These are phyloP conservation scores for Drosophila nigromelanica DNA, from an alignment of 1,140 invertebrate genomes.

Conservation along the genomic window DNA sequence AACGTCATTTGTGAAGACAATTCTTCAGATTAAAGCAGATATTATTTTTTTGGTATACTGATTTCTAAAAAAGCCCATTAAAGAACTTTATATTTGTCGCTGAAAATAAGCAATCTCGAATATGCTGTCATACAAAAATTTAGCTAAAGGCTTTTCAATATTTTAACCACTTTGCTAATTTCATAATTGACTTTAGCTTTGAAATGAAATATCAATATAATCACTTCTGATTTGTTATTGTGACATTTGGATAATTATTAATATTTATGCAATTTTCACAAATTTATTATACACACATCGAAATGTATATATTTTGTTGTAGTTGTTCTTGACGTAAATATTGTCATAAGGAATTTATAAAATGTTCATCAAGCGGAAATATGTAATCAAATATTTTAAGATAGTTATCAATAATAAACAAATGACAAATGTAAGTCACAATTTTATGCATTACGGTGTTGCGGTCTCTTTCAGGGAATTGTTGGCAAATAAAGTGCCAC, in stretches of 20 bases:
- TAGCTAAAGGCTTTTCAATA: not conserved
- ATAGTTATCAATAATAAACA: constrained; percentile 14
- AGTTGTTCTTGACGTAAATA: not conserved
- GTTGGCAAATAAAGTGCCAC: not conserved
- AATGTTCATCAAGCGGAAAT: constrained; percentile 1
- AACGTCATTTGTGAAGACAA: too few species aligned
- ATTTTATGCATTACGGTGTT: constrained; percentile 4
- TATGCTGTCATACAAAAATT: too few species aligned
- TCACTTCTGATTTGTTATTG: not conserved
- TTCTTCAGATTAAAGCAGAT: too few species aligned
- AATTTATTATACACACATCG: not conserved
- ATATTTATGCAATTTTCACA: not conserved
- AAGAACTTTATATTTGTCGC: too few species aligned
- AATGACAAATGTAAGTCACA: constrained; percentile 30
- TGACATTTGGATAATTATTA: not conserved
- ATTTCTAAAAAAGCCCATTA: too few species aligned
- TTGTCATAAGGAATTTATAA: not conserved
- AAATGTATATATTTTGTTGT: not conserved
- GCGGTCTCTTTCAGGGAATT: not conserved
- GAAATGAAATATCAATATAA: not conserved
- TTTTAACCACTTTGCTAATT: not conserved
- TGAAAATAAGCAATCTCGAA: too few species aligned
- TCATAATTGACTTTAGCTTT: not conserved
- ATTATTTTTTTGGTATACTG: too few species aligned
- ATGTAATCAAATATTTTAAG: constrained; percentile 14